phyloP scores from a whole-genome alignment of 2,797 vertebrate genomes.

The Allobates femoralis region DNA sequence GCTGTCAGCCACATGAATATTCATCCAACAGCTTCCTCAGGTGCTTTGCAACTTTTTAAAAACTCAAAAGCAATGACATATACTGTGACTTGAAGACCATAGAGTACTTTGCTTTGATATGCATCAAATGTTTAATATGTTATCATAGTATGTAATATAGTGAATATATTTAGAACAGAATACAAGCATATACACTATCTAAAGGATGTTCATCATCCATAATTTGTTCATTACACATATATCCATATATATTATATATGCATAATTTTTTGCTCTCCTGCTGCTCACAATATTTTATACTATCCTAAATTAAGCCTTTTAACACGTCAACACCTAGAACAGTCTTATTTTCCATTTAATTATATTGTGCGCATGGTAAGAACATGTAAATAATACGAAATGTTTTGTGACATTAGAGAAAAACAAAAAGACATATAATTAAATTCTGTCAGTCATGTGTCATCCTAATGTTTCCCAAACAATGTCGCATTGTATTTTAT shows the following conservation, averaged over 20 bases:
- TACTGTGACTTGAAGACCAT: no score
- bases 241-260: no score
- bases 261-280: no score
- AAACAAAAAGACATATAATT: not conserved
- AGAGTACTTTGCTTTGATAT: no score
- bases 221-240: not conserved
- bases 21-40: no score
- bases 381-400: not conserved
- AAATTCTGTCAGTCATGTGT: not conserved
- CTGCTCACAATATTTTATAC: no score
- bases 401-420: conserved; percentile 5
- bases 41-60: no score
- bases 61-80: no score
- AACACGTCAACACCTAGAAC: not conserved
- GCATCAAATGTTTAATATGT: no score
- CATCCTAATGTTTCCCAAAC: not conserved
- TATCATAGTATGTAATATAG: not conserved
- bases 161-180: not conserved
- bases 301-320: no score
- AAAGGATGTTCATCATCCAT: not conserved
- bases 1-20: no score
- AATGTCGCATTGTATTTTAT: not conserved
- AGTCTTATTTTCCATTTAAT: not conserved
- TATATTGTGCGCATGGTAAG: not conserved
- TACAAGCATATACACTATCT: not conserved